Conservation (phyloP, 2,888 invertebrate genomes). For the Leptopilina syphax region DNA sequence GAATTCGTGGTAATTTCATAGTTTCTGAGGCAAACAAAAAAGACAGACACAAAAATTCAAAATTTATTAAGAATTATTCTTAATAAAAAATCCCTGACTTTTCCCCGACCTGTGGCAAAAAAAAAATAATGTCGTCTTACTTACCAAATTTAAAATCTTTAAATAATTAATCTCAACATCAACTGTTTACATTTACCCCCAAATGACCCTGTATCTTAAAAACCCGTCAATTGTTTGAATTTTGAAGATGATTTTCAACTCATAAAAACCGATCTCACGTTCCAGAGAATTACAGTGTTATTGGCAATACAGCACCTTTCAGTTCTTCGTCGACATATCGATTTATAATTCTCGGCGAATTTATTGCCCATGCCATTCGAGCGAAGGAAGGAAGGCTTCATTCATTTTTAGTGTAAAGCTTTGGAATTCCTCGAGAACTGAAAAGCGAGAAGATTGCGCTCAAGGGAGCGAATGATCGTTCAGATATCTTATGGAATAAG, state of each 20-base stretch:
- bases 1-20: too few species aligned
- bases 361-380: slow-evolving; percentile 27
- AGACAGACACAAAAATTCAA: too few species aligned
- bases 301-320: slow-evolving; percentile 27
- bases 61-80: too few species aligned
- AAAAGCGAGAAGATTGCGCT: slow-evolving; percentile 44
- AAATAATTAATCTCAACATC: too few species aligned
- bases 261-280: slow-evolving; percentile 32
- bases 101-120: too few species aligned
- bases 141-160: too few species aligned
- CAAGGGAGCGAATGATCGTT: slow-evolving; percentile 42
- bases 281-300: slow-evolving; percentile 30
- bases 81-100: too few species aligned
- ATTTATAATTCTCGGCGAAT: slow-evolving; percentile 36
- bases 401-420: slow-evolving; percentile 37
- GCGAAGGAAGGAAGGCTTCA: slow-evolving; percentile 35
- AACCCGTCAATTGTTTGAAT: slow-evolving; percentile 8
- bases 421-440: slow-evolving; percentile 42
- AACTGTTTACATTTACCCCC: too few species aligned
- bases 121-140: too few species aligned
- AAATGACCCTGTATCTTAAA: neutral
- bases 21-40: too few species aligned
- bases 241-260: neutral
- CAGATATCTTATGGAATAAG: slow-evolving; percentile 35
- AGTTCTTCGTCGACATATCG: slow-evolving; percentile 33